A percentile compares a stretch with the other conserved stretches of the same genome.
phyloP scores from a whole-genome alignment of 2,888 invertebrate genomes.

The Cynaeus angustus region DNA sequence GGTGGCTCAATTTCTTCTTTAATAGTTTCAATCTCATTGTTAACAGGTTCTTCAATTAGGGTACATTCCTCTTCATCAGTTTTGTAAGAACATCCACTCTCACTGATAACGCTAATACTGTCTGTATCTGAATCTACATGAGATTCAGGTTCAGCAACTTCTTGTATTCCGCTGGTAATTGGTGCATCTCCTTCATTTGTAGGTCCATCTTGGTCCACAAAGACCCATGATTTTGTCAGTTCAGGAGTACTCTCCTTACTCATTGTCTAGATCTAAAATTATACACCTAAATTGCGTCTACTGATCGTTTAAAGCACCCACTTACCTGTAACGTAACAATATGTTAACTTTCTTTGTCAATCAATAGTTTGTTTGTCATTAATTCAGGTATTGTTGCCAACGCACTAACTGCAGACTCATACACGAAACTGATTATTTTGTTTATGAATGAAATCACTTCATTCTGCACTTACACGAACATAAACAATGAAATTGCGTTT shows the following conservation, averaged over 20 bases:
- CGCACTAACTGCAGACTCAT: conserved; percentile 1
- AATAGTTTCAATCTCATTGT: not conserved
- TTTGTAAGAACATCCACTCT: conserved; percentile 39
- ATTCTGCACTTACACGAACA: conserved; percentile 22
- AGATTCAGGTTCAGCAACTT: conserved; percentile 21
- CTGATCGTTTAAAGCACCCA: not conserved
- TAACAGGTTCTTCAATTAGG: conserved; percentile 1
- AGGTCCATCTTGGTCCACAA: conserved; percentile 17
- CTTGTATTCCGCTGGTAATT: conserved; percentile 17
- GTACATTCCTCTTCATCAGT: conserved; percentile 40
- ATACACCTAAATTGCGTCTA: not conserved
- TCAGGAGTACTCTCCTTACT: conserved; percentile 28
- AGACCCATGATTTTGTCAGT: conserved; percentile 47
- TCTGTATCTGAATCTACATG: conserved; percentile 46
- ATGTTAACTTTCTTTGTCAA: conserved; percentile 23
- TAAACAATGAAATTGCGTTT: conserved; percentile 47
- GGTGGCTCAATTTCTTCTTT: not conserved
- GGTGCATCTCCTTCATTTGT: conserved; percentile 1
- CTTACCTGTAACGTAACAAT: conserved; percentile 31
- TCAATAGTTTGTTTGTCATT: not conserved
- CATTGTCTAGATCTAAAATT: conserved; percentile 42
- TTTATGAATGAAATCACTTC: conserved; percentile 25
- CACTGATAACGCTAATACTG: conserved; percentile 51
- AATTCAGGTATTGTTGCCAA: conserved; percentile 18
- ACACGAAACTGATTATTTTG: conserved; percentile 4